Conservation (phyloP, 2,888 invertebrate species). For the Heteropelma amictum region DNA sequence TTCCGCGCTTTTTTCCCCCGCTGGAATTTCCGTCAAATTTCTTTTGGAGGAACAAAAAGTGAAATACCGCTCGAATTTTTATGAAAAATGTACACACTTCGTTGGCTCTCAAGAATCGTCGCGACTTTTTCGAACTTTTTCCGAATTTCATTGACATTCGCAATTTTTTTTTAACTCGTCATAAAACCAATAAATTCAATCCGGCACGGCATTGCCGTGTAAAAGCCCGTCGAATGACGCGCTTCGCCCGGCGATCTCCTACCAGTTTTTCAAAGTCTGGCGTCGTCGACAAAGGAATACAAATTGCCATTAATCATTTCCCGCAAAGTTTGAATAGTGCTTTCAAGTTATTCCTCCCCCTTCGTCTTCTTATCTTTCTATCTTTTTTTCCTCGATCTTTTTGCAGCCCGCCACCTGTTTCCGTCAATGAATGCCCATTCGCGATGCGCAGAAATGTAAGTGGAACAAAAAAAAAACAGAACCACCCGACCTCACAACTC, state of each 20-base stretch:
- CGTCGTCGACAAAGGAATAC: not conserved
- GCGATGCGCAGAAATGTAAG: not conserved
- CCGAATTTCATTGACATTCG: no score
- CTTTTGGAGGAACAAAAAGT: no score
- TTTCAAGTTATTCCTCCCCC: not conserved
- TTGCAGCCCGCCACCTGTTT: not conserved
- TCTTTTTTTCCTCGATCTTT: not conserved
- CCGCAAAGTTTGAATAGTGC: not conserved
- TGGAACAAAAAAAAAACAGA: no score
- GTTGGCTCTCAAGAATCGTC: no score
- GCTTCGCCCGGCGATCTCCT: not conserved
- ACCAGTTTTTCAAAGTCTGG: constrained; percentile 20
- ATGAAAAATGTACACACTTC: no score
- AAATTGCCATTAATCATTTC: constrained; percentile 8
- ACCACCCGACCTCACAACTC: constrained; percentile 38
- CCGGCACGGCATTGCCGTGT: no score
- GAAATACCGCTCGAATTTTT: no score
- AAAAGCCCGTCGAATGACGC: not conserved
- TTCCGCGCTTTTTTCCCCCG: no score
- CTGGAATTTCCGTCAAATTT: no score
- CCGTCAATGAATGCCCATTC: constrained; percentile 3
- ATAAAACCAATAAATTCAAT: no score
- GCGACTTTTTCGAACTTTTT: no score
- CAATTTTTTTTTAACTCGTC: no score
- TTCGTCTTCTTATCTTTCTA: not conserved